Evolutionary conservation across 2,797 vertebrate species (phyloP), one percentile per base, ranked within the genome.

Genomic region (Silurus aristotelis): DNA sequence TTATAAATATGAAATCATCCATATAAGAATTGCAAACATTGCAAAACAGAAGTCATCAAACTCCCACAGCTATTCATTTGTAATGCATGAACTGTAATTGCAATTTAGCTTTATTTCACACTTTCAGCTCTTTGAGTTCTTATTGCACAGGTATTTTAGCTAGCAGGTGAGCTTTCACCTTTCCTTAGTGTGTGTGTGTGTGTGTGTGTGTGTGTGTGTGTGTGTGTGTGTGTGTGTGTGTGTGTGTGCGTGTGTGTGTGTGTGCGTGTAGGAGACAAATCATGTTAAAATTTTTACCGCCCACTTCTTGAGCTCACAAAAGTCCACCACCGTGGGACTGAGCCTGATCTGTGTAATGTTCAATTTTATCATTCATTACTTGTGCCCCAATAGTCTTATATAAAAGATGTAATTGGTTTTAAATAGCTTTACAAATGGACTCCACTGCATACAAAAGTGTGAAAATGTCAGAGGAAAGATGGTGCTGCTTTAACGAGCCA

Each of bases 351-450:
- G 93, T 92, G 92, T 93, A 89, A 90, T 91, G 89, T 92, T 94
- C 94, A 92, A 93, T 92, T 92, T 94, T 91, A 91, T 93, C 94
- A 93, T 94, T 91, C 91, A 94, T 94, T 94, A 89, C 91, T 83
- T 86, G 89, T 92, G 90, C 92, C 89, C 92, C 64, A 78, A 92
- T 91, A 83, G 93, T 89, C 92, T 72, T 79, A 71, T 87, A 84
- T 73, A 84, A 87, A 84, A 89, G 55, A 86, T 87, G 87, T 92
- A 94, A 93, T 91, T 91, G 89, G 87, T 90, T 93, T 93, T 91
- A 93, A 95, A 94, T 91, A 94, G 91, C 86, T 76, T 72, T 87
- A 84, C 87, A 92, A 93, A 91, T 89, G 90, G 92, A 91, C 88
- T 90, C 88, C 86, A 90, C 91, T 81, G 73, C 82, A 87, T 89